These are phyloP conservation scores for Heliconius himera DNA, from an alignment of 1,140 invertebrate species.

Conservation along the genomic window DNA sequence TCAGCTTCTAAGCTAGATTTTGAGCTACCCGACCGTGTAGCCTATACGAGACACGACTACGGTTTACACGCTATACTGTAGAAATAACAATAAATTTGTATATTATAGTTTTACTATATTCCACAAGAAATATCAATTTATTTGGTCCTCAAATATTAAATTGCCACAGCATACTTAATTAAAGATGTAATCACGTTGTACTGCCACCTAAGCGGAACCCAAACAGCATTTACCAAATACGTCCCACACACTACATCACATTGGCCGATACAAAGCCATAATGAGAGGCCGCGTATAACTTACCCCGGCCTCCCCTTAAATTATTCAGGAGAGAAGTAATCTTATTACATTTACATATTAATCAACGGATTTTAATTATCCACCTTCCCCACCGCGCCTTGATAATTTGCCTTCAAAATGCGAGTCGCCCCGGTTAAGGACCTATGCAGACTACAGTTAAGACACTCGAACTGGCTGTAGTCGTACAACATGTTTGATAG, in stretches of 20 bases:
- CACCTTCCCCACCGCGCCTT: slow-evolving; percentile 77
- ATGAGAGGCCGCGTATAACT: slow-evolving; percentile 74
- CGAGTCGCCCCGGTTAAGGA: slow-evolving; percentile 72
- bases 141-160: neutral
- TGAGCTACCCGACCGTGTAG: slow-evolving; percentile 23
- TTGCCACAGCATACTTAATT: neutral
- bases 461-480: neutral
- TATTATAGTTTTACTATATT: neutral
- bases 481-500: neutral
- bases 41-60: neutral
- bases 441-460: slow-evolving; percentile 28
- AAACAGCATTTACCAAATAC: slow-evolving; percentile 55
- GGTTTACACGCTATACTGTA: neutral
- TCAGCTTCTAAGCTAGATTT: slow-evolving; percentile 44
- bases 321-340: slow-evolving; percentile 87
- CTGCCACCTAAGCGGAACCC: neutral
- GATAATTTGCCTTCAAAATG: slow-evolving; percentile 78
- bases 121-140: neutral
- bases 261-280: slow-evolving; percentile 64
- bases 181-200: neutral
- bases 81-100: neutral
- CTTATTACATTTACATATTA: slow-evolving; percentile 99
- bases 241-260: slow-evolving; percentile 54
- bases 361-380: slow-evolving; percentile 98
- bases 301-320: slow-evolving; percentile 69